Evolutionary conservation across 2,113 vertebrate species (phyloP).

Genomic region (Leptosomus discolor): DNA sequence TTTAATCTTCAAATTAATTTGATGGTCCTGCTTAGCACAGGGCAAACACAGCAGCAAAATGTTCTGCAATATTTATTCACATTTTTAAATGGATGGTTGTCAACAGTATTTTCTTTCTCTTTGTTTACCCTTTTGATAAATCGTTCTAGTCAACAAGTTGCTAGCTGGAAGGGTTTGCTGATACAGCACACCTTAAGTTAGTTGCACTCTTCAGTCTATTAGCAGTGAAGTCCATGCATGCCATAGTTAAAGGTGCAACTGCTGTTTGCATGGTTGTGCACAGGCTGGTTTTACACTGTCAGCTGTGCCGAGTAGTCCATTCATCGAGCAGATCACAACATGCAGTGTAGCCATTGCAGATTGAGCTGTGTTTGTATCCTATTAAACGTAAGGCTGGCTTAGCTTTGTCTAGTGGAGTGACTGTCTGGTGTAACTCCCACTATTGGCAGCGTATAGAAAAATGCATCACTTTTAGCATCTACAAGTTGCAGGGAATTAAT

Average conservation of each 20-base stretch:
- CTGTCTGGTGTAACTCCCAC: background rate
- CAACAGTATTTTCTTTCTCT: background rate
- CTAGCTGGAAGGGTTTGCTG: conserved; percentile 1
- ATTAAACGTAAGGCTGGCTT: background rate
- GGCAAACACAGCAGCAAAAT: background rate
- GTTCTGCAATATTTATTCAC: background rate
- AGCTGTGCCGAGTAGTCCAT: background rate
- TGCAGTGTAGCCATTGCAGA: background rate
- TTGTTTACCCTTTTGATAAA: conserved; percentile 22
- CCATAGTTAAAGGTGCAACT: background rate
- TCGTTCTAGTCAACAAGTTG: background rate
- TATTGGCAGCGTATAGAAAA: background rate
- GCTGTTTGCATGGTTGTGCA: background rate
- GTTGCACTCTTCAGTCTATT: background rate
- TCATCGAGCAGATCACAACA: background rate
- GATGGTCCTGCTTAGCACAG: background rate
- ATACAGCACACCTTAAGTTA: background rate
- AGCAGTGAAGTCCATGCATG: background rate
- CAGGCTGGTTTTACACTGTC: background rate
- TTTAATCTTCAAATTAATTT: conserved; percentile 40
- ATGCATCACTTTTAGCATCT: background rate
- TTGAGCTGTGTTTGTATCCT: fast-evolving
- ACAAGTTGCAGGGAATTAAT: background rate
- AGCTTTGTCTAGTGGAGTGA: background rate
- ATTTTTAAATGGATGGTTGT: background rate